phyloP scores from a whole-genome alignment of 2,113 vertebrate genomes.

The Columbina picui region DNA sequence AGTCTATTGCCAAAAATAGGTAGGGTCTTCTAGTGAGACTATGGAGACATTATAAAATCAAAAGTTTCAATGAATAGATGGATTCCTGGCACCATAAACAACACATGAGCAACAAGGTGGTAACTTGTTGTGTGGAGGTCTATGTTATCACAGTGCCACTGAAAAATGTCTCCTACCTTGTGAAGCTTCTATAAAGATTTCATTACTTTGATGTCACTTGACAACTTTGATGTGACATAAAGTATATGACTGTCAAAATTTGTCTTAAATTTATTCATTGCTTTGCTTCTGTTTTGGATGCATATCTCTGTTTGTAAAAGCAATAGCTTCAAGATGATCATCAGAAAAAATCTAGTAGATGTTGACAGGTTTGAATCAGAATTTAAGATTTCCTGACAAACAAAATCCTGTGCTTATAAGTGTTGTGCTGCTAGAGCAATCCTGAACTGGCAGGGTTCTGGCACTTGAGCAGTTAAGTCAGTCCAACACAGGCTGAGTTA shows the following conservation, averaged over 20 bases:
- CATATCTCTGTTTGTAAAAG: neutral
- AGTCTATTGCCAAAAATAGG: neutral
- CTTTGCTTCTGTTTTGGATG: neutral
- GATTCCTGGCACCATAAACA: neutral
- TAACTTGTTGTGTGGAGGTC: neutral
- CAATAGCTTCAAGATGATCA: neutral
- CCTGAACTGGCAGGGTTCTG: neutral
- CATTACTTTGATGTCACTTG: neutral
- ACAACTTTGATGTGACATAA: neutral
- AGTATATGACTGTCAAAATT: neutral
- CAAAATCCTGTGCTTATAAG: neutral
- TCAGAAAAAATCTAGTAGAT: neutral
- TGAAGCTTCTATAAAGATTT: neutral
- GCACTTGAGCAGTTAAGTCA: neutral
- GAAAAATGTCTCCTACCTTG: neutral
- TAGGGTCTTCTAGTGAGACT: neutral
- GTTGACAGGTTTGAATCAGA: neutral
- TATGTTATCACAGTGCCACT: neutral
- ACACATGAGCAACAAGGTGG: neutral
- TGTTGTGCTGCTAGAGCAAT: rapidly evolving
- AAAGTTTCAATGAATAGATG: neutral
- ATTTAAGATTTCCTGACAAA: neutral
- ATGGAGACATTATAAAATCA: neutral
- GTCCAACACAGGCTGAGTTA: neutral
- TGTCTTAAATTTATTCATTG: neutral